Conservation (phyloP, 1,140 invertebrate species). For the Zaprionus ghesquierei region DNA sequence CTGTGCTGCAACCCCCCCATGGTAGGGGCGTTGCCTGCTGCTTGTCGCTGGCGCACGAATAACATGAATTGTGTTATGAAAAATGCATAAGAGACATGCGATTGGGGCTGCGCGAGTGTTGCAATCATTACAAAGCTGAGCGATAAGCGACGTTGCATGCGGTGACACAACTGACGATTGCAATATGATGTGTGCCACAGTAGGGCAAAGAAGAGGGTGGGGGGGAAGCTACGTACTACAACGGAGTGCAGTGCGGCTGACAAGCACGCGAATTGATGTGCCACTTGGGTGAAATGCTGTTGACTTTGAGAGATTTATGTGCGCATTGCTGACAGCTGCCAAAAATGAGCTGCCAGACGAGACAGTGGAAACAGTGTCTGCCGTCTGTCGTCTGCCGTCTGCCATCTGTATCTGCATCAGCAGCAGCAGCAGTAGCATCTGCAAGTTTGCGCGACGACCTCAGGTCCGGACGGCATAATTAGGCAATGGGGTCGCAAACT, state of each 20-base stretch:
- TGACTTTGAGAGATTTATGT: conserved; percentile 79
- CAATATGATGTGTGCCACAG: conserved; percentile 58
- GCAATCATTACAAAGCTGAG: conserved; percentile 76
- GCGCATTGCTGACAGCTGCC: conserved; percentile 62
- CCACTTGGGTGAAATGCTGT: conserved; percentile 70
- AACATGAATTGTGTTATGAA: conserved; percentile 75
- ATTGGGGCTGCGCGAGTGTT: conserved; percentile 28
- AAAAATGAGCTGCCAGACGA: conserved; percentile 65
- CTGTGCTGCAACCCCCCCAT: neutral
- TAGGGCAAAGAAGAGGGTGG: neutral
- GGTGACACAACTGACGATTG: conserved; percentile 74
- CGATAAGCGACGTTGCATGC: conserved; percentile 79
- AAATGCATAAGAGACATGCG: conserved; percentile 63
- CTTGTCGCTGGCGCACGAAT: conserved; percentile 64
- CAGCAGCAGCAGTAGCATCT: neutral
- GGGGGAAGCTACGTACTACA: neutral
- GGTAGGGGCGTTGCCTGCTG: neutral
- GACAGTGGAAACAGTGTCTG: conserved; percentile 1
- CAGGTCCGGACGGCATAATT: conserved; percentile 59
- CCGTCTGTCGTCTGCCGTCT: too few species aligned
- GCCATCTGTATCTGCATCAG: neutral
- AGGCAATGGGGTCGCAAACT: conserved; percentile 44
- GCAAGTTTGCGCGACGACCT: neutral
- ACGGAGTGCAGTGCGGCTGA: conserved; percentile 27
- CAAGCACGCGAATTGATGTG: conserved; percentile 76